These are phyloP conservation scores for Therioaphis trifolii DNA, from an alignment of 2,888 invertebrate species.

Conservation along the genomic window DNA sequence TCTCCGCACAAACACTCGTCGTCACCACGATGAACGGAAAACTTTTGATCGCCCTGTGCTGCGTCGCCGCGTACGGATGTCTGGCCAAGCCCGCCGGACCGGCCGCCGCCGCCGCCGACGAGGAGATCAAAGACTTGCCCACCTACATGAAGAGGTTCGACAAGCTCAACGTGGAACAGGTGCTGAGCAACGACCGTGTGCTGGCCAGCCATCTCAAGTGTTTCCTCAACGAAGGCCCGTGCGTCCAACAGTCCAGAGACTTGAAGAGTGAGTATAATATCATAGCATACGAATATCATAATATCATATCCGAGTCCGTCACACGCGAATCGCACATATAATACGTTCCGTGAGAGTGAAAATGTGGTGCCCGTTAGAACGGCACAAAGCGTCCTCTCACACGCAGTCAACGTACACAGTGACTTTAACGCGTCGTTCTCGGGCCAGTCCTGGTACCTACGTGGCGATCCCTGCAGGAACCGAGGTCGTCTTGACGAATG, in stretches of 20 bases:
- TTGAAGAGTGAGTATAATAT: conserved; percentile 49
- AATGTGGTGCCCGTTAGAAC: neutral
- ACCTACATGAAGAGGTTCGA: conserved; percentile 59
- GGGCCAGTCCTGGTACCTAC: neutral
- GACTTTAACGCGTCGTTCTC: conserved; percentile 20
- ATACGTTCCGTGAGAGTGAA: too few relatives aligned
- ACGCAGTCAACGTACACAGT: too few relatives aligned
- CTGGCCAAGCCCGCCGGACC: neutral
- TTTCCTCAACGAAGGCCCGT: conserved; percentile 58
- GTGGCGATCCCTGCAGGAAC: too few relatives aligned
- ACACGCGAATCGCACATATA: too few relatives aligned
- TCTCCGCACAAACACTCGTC: neutral
- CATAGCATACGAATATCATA: too few relatives aligned
- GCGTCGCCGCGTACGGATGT: conserved; percentile 21
- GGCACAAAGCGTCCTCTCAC: too few relatives aligned
- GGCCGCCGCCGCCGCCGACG: conserved; percentile 3
- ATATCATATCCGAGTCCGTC: neutral
- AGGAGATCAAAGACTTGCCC: conserved; percentile 46
- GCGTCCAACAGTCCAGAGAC: conserved; percentile 56
- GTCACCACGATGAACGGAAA: conserved; percentile 34
- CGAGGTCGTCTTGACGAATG: too few relatives aligned
- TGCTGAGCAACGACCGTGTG: conserved; percentile 52
- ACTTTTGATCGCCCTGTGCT: conserved; percentile 25
- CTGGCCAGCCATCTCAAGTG: conserved; percentile 56
- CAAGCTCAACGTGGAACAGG: conserved; percentile 51